phyloP scores from a whole-genome alignment of 2,888 invertebrate species.

The Boloria selene region DNA sequence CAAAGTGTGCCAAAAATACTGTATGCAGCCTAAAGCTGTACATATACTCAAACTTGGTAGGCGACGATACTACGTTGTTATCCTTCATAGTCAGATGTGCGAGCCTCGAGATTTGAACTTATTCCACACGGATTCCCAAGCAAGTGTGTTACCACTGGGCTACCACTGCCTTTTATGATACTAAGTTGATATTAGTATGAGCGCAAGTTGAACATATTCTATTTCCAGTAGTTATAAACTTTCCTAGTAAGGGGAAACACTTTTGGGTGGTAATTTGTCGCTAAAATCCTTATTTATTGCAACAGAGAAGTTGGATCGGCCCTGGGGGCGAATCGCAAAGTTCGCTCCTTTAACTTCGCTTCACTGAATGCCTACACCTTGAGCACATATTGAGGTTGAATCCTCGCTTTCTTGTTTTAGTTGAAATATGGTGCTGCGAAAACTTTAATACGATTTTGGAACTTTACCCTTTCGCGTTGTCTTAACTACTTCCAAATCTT shows the following conservation, averaged over 20 bases:
- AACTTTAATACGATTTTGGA: slow-evolving; percentile 66
- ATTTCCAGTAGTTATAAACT: slow-evolving; percentile 68
- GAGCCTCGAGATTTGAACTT: no score
- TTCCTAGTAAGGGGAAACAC: slow-evolving; percentile 68
- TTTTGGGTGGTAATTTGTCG: slow-evolving; percentile 80
- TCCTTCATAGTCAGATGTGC: no score
- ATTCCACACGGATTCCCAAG: no score
- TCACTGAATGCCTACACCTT: slow-evolving; percentile 74
- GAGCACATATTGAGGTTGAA: slow-evolving; percentile 79
- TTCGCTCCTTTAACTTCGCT: slow-evolving; percentile 78
- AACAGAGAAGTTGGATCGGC: slow-evolving; percentile 77
- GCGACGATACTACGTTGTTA: no score
- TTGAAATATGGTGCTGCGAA: slow-evolving; percentile 64
- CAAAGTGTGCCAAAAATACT: no score
- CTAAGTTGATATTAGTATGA: slow-evolving; percentile 5
- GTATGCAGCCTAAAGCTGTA: no score
- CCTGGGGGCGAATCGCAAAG: slow-evolving; percentile 75
- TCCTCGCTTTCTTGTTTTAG: slow-evolving; percentile 72
- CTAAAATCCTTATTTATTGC: slow-evolving; percentile 82
- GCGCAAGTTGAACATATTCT: slow-evolving; percentile 25
- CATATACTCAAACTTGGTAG: no score
- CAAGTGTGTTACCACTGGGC: no score
- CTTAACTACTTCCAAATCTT: slow-evolving; percentile 23
- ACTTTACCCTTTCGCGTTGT: slow-evolving; percentile 45
- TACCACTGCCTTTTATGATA: not conserved